Evolutionary conservation across 2,888 invertebrate species (phyloP).

Genomic region (Machimus rusticus): DNA sequence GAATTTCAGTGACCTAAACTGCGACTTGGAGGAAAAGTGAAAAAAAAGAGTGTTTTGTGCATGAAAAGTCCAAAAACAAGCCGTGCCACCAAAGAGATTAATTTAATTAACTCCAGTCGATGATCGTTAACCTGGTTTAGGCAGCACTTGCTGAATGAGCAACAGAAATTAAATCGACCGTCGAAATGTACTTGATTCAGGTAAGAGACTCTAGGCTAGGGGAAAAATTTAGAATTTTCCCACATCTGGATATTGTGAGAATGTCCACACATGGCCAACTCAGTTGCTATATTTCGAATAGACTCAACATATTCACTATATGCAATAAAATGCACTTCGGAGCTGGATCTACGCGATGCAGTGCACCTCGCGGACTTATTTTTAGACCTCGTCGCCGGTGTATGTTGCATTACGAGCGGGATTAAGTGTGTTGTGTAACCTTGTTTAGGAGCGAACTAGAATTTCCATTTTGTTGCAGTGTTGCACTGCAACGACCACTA

Average conservation of each 20-base stretch:
- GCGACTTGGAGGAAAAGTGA: slow-evolving; percentile 5
- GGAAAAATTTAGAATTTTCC: background rate
- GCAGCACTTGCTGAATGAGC: background rate
- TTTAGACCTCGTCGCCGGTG: slow-evolving; percentile 4
- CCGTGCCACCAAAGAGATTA: background rate
- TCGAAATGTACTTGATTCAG: slow-evolving; percentile 37
- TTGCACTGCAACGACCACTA: background rate
- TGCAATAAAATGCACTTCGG: background rate
- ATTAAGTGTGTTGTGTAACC: slow-evolving; percentile 5
- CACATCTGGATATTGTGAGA: background rate
- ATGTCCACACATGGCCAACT: background rate
- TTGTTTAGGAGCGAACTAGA: slow-evolving; percentile 29
- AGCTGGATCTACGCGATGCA: background rate
- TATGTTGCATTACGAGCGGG: background rate
- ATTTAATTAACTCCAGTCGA: slow-evolving; percentile 3
- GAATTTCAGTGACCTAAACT: background rate
- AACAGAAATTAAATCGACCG: slow-evolving; percentile 15
- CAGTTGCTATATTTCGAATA: background rate
- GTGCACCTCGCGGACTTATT: background rate
- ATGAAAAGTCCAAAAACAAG: background rate
- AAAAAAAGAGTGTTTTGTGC: background rate
- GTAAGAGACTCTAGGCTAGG: background rate
- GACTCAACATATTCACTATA: background rate
- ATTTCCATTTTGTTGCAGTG: slow-evolving; percentile 6
- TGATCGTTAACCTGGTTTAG: slow-evolving; percentile 15